Base-by-base conservation (phyloP, 2,797 vertebrate species). In the Neosilurus mollespiculum region DNA sequence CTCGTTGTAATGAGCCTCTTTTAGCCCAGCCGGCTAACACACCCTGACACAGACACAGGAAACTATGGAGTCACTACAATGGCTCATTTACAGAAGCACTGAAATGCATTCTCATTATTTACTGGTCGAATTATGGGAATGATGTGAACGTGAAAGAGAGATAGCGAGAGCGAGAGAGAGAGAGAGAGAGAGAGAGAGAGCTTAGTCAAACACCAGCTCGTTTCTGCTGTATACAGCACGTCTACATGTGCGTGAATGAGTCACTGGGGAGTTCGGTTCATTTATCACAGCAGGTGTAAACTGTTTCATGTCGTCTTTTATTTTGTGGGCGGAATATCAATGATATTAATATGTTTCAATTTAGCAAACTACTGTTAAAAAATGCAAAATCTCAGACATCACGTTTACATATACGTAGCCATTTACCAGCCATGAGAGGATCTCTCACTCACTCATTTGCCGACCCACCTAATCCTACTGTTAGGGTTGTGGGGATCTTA, bases 41-140 rank as follows among this genome's bases (percentile, higher is more conserved):
- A 84, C 73, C 72, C 71, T 59, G 73, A 58, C 75, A 61, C 18
- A 1, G 12, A 43, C 43, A 43, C 4, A 43, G 62, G 37, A 69
- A 83, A 69, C 73, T 53, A 54, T 54, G 66, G 66, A 78, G 56
- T 79, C 76, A 71, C 43, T 20, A 24, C 14, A 65, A 30, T 61
- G 65, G 65, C 54, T 70, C 65, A 67, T 78, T 34, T 71, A 71
- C 54, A 59, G 49, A 20, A 24, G 24, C 30, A 5, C 12, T 54
- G 82, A 15, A 70, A 78, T n/a, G 49, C 75, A 83, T 79, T 78
- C 49, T 62, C 26, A 37, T 79, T 83, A 79, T 83, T 85, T 87
- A 85, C 84, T 59, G 64, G 66, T 67, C 86, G 71, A 85, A 86
- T 82, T 72, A 87, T 66, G 56, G 61, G 80, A 62, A 75, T 77